Base-by-base conservation (phyloP, 2,797 vertebrate species). In the Cacajao melanocephalus region DNA sequence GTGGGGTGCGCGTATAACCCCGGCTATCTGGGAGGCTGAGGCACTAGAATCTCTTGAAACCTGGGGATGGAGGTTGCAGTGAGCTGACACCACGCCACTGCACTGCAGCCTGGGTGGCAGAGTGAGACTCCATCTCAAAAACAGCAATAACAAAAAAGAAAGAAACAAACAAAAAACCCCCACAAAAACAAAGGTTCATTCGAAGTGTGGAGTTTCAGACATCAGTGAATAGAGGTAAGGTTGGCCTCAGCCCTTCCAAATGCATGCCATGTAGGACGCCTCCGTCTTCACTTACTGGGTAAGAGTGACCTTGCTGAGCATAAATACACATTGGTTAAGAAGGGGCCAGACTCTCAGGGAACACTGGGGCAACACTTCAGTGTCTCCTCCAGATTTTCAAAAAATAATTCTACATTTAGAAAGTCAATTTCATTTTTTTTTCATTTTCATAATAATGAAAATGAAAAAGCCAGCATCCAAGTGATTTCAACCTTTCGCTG, bases 401-500 rank as follows among this genome's bases (percentile, higher is more conserved):
- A 88, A 52, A 86, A 20, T 39, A 80, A 84, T 87, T 94, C 12
- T 73, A 50, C 72, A 72, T 75, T 92, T 95, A 70, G 52, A 90
- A 93, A 85, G 58, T 30, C 28, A 48, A 22, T 48, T 87, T 95
- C 6, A 33, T 64, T 92, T 83, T 61, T 80, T 89, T 75, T 80
- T 28, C 36, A 70, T 88, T 96, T 95, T 90, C 88, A 28, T 80
- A 80, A 33, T 86, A 72, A 94, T 91, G 55, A 12, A 94, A 94
- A 79, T 55, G 61, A 89, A 84, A 94, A 89, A 90, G 78, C 48
- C 90, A 97, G 41, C 76, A 84, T 85, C 58, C 48, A 52, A 88
- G 44, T 88, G 55, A 97, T 81, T 94, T 94, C 55, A 76, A 4
- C 82, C 58, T 95, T 92, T 98, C 92, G 7, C 89, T 89, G 97